These are phyloP conservation scores for Aphelocoma californica DNA, from an alignment of 2,797 vertebrate species.

Conservation along the genomic window DNA sequence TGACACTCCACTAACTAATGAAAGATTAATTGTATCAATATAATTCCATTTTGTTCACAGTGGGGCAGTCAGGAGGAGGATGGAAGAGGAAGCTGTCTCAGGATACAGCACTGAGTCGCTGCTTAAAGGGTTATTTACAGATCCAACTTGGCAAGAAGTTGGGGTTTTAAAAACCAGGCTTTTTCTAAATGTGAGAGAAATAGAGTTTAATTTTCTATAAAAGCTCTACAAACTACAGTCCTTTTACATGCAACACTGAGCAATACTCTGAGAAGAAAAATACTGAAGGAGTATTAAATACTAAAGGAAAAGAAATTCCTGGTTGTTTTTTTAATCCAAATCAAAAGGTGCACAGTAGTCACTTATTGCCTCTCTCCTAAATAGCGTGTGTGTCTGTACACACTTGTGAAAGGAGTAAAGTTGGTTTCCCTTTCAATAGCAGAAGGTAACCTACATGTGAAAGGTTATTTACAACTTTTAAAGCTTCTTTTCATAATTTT, in stretches of 20 bases:
- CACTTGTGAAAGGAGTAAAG: neutral
- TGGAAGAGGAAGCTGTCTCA: neutral
- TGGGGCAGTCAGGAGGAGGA: conserved; percentile 8
- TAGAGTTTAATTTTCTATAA: neutral
- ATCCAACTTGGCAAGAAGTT: neutral
- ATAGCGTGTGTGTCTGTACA: neutral
- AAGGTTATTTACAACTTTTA: conserved; percentile 23
- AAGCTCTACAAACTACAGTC: neutral
- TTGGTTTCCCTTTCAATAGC: neutral
- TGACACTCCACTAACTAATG: conserved; percentile 31
- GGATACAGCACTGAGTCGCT: neutral
- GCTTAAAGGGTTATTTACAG: neutral
- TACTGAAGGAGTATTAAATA: neutral
- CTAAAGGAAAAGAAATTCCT: neutral
- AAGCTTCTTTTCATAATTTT: conserved; percentile 28
- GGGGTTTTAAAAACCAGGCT: neutral
- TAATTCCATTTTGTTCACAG: conserved; percentile 10
- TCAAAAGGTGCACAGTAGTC: neutral
- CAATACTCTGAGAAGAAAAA: neutral
- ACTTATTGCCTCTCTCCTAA: neutral
- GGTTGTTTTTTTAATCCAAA: neutral
- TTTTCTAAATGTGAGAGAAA: neutral
- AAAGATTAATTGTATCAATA: conserved; percentile 31
- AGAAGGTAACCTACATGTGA: neutral
- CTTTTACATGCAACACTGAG: neutral